Evolutionary conservation across 2,888 invertebrate genomes (phyloP), one percentile per base, ranked within the genome.

Genomic region (Orthosia incerta): DNA sequence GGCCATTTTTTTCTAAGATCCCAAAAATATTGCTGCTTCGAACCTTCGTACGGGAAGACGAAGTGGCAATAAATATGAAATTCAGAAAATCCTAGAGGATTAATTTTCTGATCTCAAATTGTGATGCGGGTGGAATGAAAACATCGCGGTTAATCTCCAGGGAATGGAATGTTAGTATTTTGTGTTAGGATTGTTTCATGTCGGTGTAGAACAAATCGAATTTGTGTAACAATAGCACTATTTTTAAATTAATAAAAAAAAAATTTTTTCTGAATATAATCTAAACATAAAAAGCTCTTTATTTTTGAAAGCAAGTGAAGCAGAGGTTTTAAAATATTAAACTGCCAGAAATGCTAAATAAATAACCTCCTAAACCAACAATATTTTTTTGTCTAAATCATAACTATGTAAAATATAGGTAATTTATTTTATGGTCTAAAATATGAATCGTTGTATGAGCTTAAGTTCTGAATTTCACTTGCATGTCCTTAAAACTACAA

Each of bases 91-190:
- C 80, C 79, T 82, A 55, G 69, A 74, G 83, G 80, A 81, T 83
- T 87, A 87, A 87, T 87, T 89, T 84, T 85, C 71, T 80, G 81
- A 79, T 86, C 79, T 84, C 76, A 84, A 87, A 86, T 86, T 84
- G 71, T 78, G 74, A 80, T 80, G 84, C 65, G 71, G 75, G 46
- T 63, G 66, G 79, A 85, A 81, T 73, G 70, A 76, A 80, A 80
- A 81, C 76, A 76, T 71, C 67, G 66, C 26, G 78, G 79, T 65
- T 66, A 46, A 26, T 20, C 56, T 72, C 85, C 71, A 48, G 39
- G 39, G 39, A 11, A 50, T 80, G 71, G 76, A 79, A 78, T 68
- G 61, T 66, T 59, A 69, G 62, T 45, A 75, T 80, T 69, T 75
- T 46, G 70, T 79, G 76, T 72, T 68, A 83, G 50, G 68, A 18